These are phyloP conservation scores for Tyria jacobaeae DNA, from an alignment of 2,888 invertebrate species.

Conservation along the genomic window DNA sequence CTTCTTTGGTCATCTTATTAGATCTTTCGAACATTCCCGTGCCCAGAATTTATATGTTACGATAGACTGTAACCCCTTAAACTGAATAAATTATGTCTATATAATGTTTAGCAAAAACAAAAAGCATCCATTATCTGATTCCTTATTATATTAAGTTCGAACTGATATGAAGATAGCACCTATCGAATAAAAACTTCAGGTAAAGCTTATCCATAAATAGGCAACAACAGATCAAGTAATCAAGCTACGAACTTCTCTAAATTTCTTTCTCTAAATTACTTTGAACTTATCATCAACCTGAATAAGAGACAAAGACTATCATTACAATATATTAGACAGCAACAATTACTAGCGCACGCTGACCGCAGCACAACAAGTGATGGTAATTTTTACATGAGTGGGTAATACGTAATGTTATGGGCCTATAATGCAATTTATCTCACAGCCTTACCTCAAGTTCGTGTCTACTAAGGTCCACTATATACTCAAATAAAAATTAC, in stretches of 20 bases:
- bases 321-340: background rate
- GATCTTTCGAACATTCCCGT: background rate
- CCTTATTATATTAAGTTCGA: too few relatives aligned
- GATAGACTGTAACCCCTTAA: background rate
- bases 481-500: background rate
- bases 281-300: background rate
- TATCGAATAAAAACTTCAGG: too few relatives aligned
- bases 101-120: too few relatives aligned
- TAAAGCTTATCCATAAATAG: too few relatives aligned
- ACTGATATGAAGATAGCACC: too few relatives aligned
- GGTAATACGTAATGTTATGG: conserved; percentile 29
- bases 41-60: background rate
- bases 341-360: background rate
- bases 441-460: conserved; percentile 1
- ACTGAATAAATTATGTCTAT: too few relatives aligned
- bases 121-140: too few relatives aligned
- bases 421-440: conserved; percentile 14
- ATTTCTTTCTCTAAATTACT: too few relatives aligned
- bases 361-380: background rate
- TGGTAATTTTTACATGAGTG: conserved; percentile 8
- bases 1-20: background rate
- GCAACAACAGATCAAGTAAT: too few relatives aligned
- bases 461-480: conserved; percentile 3
- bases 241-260: too few relatives aligned
- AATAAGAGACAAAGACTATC: background rate